Conservation (phyloP, 2,113 vertebrate species). For the Heloderma charlesbogerti region DNA sequence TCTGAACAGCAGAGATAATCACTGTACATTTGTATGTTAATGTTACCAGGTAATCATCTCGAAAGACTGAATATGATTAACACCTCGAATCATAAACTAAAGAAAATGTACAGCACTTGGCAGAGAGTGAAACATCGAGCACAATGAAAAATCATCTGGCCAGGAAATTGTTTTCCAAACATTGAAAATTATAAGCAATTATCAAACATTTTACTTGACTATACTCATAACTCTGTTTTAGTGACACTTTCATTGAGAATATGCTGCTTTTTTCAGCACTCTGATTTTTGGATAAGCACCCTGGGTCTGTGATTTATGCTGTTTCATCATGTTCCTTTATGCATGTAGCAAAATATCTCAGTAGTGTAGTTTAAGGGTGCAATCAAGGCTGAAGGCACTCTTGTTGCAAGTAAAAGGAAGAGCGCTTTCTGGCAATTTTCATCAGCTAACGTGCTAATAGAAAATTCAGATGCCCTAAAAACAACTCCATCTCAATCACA, state of each 20-base stretch:
- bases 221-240: conserved; percentile 65
- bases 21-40: conserved; percentile 73
- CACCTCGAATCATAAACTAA: conserved; percentile 66
- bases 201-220: conserved; percentile 71
- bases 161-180: conserved; percentile 76
- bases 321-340: conserved; percentile 50
- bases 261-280: conserved; percentile 56
- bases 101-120: conserved; percentile 58
- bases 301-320: conserved; percentile 45
- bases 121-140: conserved; percentile 58
- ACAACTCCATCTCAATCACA: conserved; percentile 39
- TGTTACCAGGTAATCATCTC: conserved; percentile 66
- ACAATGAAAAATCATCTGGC: conserved; percentile 69
- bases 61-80: conserved; percentile 69
- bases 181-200: conserved; percentile 75
- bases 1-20: conserved; percentile 61
- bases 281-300: conserved; percentile 65
- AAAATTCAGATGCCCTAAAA: conserved; percentile 54
- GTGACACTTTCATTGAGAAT: conserved; percentile 62
- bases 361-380: conserved; percentile 52
- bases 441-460: conserved; percentile 37
- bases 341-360: conserved; percentile 58
- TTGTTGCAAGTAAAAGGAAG: conserved; percentile 52
- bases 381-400: conserved; percentile 61
- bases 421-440: conserved; percentile 58